These are phyloP conservation scores for Tokudaia muenninki DNA, from an alignment of 2,797 vertebrate species.

Conservation along the genomic window DNA sequence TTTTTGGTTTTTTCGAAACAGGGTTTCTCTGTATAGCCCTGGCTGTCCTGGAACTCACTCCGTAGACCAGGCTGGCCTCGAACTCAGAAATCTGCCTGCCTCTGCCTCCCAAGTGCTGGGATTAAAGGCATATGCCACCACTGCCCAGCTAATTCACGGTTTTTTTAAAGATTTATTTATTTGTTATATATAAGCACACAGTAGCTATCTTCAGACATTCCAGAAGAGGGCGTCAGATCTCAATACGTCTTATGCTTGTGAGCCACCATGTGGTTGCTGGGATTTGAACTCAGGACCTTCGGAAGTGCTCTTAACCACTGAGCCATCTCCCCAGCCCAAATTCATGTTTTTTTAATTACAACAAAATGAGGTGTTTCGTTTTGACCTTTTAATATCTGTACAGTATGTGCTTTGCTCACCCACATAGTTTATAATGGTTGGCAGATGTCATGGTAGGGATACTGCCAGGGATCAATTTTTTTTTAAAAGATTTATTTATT, in stretches of 20 bases:
- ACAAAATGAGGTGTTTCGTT: not conserved
- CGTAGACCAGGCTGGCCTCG: not conserved
- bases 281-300: no score
- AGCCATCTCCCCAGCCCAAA: not conserved
- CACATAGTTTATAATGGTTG: not conserved
- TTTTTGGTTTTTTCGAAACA: not conserved
- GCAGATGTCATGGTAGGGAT: not conserved
- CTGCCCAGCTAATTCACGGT: no score
- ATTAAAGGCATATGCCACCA: not conserved
- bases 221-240: no score
- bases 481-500: no score
- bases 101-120: not conserved
- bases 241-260: no score
- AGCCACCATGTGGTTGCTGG: no score
- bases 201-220: not conserved
- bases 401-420: not conserved
- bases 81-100: not conserved
- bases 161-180: no score
- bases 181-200: no score
- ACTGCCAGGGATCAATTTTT: not conserved
- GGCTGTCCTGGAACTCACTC: not conserved
- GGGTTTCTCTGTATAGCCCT: not conserved
- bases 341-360: not conserved
- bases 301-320: no score
- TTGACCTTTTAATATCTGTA: not conserved